Conservation (phyloP, 1,140 invertebrate species). For the Calliopsis andreniformis region DNA sequence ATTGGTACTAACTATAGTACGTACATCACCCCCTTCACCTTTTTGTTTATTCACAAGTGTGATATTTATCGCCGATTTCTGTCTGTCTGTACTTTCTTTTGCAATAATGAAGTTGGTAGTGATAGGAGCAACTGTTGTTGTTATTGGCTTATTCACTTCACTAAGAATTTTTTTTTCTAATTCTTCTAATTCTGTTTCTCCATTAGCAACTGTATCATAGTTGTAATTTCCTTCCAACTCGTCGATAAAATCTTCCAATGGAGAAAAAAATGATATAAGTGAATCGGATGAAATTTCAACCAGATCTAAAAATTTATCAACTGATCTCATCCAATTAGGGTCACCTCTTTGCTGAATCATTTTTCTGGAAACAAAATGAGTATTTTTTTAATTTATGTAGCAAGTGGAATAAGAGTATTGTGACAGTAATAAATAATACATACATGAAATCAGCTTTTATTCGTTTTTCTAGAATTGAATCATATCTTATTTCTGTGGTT, state of each 20-base stretch:
- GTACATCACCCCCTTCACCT: background rate
- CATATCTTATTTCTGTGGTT: slow-evolving; percentile 70
- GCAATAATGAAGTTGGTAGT: slow-evolving; percentile 1
- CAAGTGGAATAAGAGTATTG: background rate
- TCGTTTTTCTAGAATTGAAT: slow-evolving; percentile 62
- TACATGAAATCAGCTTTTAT: slow-evolving; percentile 62
- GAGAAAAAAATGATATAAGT: slow-evolving; percentile 67
- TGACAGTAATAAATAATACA: slow-evolving; percentile 16
- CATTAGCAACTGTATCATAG: slow-evolving; percentile 37
- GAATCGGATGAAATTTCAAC: slow-evolving; percentile 56
- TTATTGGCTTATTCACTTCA: slow-evolving; percentile 59
- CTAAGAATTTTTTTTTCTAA: slow-evolving; percentile 42
- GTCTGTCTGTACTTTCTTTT: background rate
- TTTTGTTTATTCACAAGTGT: slow-evolving; percentile 5
- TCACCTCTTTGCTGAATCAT: slow-evolving; percentile 65
- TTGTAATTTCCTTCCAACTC: slow-evolving; percentile 57
- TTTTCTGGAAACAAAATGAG: slow-evolving; percentile 57
- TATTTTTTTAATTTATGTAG: background rate
- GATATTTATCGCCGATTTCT: background rate
- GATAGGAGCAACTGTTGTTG: slow-evolving; percentile 60
- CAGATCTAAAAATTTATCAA: slow-evolving; percentile 66
- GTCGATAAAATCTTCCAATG: slow-evolving; percentile 70
- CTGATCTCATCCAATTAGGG: slow-evolving; percentile 62
- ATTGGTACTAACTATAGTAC: background rate
- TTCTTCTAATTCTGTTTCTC: slow-evolving; percentile 66